Evolutionary conservation across 2,797 vertebrate genomes (phyloP).

Genomic region (Poecilia gillii): DNA sequence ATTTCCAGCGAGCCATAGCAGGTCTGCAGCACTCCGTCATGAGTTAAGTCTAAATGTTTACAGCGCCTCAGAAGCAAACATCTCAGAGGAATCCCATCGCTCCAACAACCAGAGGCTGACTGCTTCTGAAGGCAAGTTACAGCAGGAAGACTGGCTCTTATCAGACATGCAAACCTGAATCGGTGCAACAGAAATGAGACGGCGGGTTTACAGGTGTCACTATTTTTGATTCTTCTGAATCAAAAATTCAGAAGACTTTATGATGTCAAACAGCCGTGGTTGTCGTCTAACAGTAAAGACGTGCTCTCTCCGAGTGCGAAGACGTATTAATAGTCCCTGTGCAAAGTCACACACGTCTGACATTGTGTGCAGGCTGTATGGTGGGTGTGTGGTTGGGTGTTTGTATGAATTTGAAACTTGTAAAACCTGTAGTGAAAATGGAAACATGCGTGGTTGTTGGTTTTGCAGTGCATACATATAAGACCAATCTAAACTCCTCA

Average conservation of each 20-base stretch:
- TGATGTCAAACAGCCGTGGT: too few species aligned
- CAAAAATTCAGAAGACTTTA: too few species aligned
- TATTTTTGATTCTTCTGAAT: neutral
- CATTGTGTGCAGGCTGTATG: neutral
- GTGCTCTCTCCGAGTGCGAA: neutral
- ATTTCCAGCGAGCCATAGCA: too few species aligned
- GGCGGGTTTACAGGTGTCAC: neutral
- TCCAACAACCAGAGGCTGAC: neutral
- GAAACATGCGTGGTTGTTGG: too few species aligned
- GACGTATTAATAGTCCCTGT: neutral
- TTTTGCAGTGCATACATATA: neutral
- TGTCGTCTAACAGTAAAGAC: neutral
- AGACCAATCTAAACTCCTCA: neutral
- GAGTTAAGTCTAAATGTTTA: neutral
- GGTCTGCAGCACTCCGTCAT: neutral
- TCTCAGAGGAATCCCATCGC: neutral
- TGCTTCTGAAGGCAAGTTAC: conserved; percentile 8
- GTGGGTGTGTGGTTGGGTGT: neutral
- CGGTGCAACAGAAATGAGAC: neutral
- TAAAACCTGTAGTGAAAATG: neutral
- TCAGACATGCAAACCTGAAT: neutral
- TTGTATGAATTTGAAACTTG: neutral
- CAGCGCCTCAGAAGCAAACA: neutral
- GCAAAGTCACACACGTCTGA: neutral
- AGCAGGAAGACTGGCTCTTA: neutral